Conservation (phyloP, 2,797 vertebrate species). For the Lithobates pipiens region DNA sequence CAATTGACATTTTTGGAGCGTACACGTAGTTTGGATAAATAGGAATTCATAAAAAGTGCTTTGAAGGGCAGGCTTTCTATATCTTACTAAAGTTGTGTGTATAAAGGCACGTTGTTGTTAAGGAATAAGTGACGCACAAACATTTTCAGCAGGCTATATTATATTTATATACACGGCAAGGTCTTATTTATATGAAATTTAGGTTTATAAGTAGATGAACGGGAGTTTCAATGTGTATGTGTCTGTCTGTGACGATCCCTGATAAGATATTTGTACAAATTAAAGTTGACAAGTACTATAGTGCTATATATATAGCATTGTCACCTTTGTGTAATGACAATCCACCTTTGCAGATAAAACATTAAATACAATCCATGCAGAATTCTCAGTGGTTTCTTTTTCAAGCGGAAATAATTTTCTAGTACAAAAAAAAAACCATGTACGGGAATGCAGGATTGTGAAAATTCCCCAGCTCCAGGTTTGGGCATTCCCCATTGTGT, state of each 20-base stretch:
- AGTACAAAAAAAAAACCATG: background rate
- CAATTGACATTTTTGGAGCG: no score
- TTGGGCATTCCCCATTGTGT: background rate
- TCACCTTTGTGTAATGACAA: background rate
- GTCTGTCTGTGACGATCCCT: background rate
- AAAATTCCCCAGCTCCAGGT: background rate
- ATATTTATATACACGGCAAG: background rate
- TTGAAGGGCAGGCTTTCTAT: no score
- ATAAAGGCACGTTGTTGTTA: no score
- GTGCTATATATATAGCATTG: slow-evolving; percentile 3
- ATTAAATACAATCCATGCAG: background rate
- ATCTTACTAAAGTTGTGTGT: no score
- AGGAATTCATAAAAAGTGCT: no score
- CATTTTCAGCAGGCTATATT: background rate
- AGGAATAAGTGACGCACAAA: background rate
- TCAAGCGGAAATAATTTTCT: slow-evolving; percentile 1
- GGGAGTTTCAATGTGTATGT: background rate
- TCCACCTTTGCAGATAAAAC: background rate
- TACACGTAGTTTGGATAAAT: no score
- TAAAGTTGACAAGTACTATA: background rate
- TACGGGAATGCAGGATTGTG: background rate
- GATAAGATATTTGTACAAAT: background rate
- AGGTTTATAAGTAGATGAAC: background rate
- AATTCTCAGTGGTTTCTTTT: background rate
- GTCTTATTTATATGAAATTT: slow-evolving; percentile 10